Conservation (phyloP, 2,797 vertebrate genomes). For the Aulostomus chinensis region DNA sequence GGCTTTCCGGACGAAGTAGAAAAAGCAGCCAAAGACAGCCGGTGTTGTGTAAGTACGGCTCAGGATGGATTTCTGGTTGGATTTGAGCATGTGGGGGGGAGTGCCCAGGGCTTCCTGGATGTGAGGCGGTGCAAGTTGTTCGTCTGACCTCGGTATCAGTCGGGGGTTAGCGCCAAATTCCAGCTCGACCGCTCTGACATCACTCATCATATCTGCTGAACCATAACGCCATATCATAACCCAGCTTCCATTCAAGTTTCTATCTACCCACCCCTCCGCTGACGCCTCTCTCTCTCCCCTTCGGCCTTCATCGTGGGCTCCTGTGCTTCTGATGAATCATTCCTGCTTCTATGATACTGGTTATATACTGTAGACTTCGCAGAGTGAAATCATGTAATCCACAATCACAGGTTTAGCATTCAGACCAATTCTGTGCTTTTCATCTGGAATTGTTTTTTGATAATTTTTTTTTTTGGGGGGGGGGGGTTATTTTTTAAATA, state of each 20-base stretch:
- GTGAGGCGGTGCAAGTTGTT: conserved; percentile 44
- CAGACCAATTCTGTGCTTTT: conserved; percentile 71
- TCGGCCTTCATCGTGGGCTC: conserved; percentile 48
- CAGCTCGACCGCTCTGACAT: conserved; percentile 51
- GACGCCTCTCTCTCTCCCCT: conserved; percentile 39
- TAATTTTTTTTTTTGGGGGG: no score
- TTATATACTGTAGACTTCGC: conserved; percentile 70
- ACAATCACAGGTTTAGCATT: conserved; percentile 65
- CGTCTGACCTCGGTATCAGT: conserved; percentile 58
- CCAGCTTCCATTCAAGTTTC: conserved; percentile 38
- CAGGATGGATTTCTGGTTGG: conserved; percentile 41
- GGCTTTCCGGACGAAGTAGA: conserved; percentile 1
- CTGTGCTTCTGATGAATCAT: conserved; percentile 60
- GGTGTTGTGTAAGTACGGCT: conserved; percentile 37
- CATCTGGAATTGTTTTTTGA: conserved; percentile 70
- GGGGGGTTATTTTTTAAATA: conserved; percentile 65
- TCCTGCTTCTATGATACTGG: conserved; percentile 71
- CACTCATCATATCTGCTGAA: conserved; percentile 58
- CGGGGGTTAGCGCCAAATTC: conserved; percentile 51
- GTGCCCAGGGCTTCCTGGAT: conserved; percentile 10
- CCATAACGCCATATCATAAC: conserved; percentile 39
- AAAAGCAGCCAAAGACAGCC: conserved; percentile 23
- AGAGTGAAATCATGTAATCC: conserved; percentile 68
- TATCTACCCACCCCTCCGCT: conserved; percentile 28
- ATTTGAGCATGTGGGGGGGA: conserved; percentile 24